phyloP scores from a whole-genome alignment of 2,797 vertebrate species.

The Tapera naevia region DNA sequence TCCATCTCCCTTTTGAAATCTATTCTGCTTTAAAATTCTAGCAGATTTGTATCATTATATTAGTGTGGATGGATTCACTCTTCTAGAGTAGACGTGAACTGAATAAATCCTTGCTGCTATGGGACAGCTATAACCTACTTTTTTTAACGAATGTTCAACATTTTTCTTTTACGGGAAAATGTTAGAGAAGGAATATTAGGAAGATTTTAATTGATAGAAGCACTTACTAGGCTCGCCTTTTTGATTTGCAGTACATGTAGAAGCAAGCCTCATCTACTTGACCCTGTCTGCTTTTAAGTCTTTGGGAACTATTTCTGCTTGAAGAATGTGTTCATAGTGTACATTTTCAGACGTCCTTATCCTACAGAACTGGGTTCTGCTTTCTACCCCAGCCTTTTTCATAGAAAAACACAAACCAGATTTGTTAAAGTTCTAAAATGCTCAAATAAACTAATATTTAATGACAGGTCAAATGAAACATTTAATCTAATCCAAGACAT shows the following conservation, averaged over 20 bases:
- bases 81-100: not conserved
- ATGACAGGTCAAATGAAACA: not conserved
- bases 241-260: not conserved
- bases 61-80: not conserved
- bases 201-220: not conserved
- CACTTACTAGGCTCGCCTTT: not conserved
- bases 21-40: not conserved
- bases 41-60: not conserved
- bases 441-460: not conserved
- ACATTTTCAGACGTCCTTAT: not conserved
- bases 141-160: not conserved
- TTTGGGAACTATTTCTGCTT: not conserved
- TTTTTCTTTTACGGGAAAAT: not conserved
- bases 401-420: not conserved
- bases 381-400: not conserved
- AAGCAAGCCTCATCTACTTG: not conserved
- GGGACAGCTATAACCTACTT: not conserved
- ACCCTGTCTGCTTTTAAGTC: not conserved
- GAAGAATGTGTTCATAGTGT: not conserved
- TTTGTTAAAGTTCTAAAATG: not conserved
- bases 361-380: not conserved
- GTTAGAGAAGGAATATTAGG: not conserved
- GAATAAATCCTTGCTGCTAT: not conserved
- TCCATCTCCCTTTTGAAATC: not conserved
- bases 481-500: not conserved